phyloP scores from a whole-genome alignment of 2,888 invertebrate genomes.

The Plebejus argus region DNA sequence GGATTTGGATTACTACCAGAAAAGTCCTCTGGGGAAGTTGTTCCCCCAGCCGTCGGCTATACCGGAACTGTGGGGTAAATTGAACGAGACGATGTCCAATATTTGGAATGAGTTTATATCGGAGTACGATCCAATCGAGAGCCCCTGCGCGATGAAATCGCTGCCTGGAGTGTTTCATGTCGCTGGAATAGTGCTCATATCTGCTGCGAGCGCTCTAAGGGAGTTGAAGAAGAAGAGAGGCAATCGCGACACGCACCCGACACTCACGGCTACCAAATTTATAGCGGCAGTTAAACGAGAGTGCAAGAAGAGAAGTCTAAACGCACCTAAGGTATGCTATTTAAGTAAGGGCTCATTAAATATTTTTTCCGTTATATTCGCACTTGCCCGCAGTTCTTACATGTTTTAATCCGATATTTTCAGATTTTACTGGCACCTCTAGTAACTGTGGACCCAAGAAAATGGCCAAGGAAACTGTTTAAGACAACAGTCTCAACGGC shows the following conservation, averaged over 20 bases:
- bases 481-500: slow-evolving; percentile 50
- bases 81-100: slow-evolving; percentile 85
- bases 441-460: slow-evolving; percentile 68
- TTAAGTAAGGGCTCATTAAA: not conserved
- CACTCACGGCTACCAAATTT: slow-evolving; percentile 69
- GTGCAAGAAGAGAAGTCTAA: slow-evolving; percentile 67
- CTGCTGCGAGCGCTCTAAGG: slow-evolving; percentile 82
- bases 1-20: slow-evolving; percentile 51
- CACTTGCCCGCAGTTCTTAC: not conserved
- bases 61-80: slow-evolving; percentile 83
- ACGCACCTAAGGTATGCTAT: slow-evolving; percentile 61
- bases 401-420: slow-evolving; percentile 40
- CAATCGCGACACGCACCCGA: slow-evolving; percentile 56
- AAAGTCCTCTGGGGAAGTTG: slow-evolving; percentile 77
- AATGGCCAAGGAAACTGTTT: slow-evolving; percentile 64
- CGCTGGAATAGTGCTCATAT: slow-evolving; percentile 83
- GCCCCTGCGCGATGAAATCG: slow-evolving; percentile 83
- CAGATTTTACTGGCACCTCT: slow-evolving; percentile 70
- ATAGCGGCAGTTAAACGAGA: slow-evolving; percentile 64
- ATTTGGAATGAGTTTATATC: slow-evolving; percentile 91
- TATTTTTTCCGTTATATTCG: not conserved
- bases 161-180: slow-evolving; percentile 82
- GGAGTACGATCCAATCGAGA: slow-evolving; percentile 88
- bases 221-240: slow-evolving; percentile 80
- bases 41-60: slow-evolving; percentile 83